Percentiles rank a stretch among this genome's conserved stretches.
Conservation (phyloP, 2,888 invertebrate genomes). For the Lobophora halterata region DNA sequence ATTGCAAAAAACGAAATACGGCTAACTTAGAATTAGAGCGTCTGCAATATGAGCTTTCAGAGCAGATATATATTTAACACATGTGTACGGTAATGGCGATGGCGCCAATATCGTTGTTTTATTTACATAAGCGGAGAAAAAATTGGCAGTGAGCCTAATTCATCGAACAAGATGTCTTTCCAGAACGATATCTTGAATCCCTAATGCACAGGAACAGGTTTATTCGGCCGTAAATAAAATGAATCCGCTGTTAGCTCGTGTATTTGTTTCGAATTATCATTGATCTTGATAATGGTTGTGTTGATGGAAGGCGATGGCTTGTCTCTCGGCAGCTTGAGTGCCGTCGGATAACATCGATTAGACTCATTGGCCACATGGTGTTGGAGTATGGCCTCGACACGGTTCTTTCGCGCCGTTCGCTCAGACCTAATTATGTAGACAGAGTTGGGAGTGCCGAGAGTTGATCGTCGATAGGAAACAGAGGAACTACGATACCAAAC, state of each 20-base stretch:
- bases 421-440: slow-evolving; percentile 54
- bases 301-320: slow-evolving; percentile 26
- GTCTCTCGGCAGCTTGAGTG: slow-evolving; percentile 32
- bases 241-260: slow-evolving; percentile 11
- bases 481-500: slow-evolving; percentile 45
- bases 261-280: slow-evolving; percentile 15
- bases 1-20: slow-evolving; percentile 25
- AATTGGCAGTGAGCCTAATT: slow-evolving; percentile 66
- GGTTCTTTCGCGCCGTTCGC: slow-evolving; percentile 59
- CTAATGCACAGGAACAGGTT: slow-evolving; percentile 52
- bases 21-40: slow-evolving; percentile 29
- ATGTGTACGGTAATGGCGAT: slow-evolving; percentile 39
- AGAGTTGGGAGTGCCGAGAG: slow-evolving; percentile 29
- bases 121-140: slow-evolving; percentile 65
- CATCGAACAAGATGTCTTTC: slow-evolving; percentile 40
- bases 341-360: slow-evolving; percentile 46
- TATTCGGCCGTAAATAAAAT: slow-evolving; percentile 39
- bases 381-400: slow-evolving; percentile 56
- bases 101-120: slow-evolving; percentile 62
- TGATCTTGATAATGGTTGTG: slow-evolving; percentile 23
- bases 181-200: slow-evolving; percentile 50
- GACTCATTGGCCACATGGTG: slow-evolving; percentile 37
- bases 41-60: slow-evolving; percentile 34
- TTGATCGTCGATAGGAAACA: slow-evolving; percentile 58
- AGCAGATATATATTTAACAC: slow-evolving; percentile 45